Evolutionary conservation across 2,113 vertebrate genomes (phyloP), one percentile per base, ranked within the genome.

Genomic region (Eptatretus burgeri): DNA sequence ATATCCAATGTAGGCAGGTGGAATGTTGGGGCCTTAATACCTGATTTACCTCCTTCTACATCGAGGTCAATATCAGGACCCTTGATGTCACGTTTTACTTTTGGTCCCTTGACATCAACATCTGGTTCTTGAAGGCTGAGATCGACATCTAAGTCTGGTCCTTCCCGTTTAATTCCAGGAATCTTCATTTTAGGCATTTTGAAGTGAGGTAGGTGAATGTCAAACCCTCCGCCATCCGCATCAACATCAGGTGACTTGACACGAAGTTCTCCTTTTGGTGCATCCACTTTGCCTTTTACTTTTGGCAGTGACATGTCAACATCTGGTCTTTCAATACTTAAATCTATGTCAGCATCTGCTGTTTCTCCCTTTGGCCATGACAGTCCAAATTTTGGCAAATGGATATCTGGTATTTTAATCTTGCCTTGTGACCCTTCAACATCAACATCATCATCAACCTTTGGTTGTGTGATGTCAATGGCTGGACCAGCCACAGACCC

Each of bases 351-450:
- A 41, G 27, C 27, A 41, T 41, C 27, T 41, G 27, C 3, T 7
- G 27, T 41, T 41, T 41, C 27, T 41, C 27, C 63, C 17, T 64
- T 67, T 1, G 67, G 67, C 50, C 66, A 1, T 13, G 66, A 66
- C 66, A 74, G 60, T 9, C 51, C 65, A 52, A 76, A 70, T n/a
- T 70, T 75, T 2, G 77, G 74, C 63, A 71, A 69, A 14, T 75
- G 67, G n/a, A 77, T 74, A 65, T 70, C 72, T 51, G 74, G 64
- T 51, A 66, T 66, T 65, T 71, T 69, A 20, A 73, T 13, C 5
- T 62, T 70, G 9, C 19, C 63, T 49, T 63, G 64, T 14, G 56
- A 12, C 7, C 14, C 11, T 10, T 63, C 64, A 14, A 2, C 1
- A 5, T 62, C 16, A 11, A 60, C 8, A 1, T 65, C 56, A 19